Percentiles rank a stretch among this genome's conserved stretches.
Evolutionary conservation across 2,888 invertebrate species (phyloP).

Genomic region (Noctua comes): DNA sequence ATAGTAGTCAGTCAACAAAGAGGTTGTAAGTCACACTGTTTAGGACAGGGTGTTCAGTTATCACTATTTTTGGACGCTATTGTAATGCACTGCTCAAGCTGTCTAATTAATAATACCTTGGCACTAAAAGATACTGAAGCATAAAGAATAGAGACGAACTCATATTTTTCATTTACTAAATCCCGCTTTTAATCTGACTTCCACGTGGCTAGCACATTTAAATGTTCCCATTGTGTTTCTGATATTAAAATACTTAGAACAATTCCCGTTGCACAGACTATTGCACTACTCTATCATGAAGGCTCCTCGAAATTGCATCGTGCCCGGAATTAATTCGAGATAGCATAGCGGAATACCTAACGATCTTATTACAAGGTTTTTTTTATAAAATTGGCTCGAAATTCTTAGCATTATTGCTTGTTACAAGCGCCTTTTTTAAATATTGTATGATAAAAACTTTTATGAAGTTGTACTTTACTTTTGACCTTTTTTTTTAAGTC

Average conservation of each 20-base stretch:
- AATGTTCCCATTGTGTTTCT: conserved; percentile 14
- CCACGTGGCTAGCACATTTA: conserved; percentile 3
- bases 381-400: conserved; percentile 18
- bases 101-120: not conserved
- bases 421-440: not conserved
- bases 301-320: conserved; percentile 57
- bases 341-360: conserved; percentile 53
- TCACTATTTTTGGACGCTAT: not conserved
- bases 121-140: not conserved
- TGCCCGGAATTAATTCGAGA: conserved; percentile 59
- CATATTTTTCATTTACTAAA: not conserved
- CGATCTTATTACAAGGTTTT: conserved; percentile 47
- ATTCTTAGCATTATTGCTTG: conserved; percentile 2
- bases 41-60: not conserved
- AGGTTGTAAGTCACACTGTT: not conserved
- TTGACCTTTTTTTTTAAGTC: no score
- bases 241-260: conserved; percentile 42
- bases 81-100: not conserved
- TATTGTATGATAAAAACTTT: not conserved
- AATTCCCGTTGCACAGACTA: conserved; percentile 29
- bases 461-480: not conserved
- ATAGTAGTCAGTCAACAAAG: not conserved
- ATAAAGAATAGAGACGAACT: not conserved
- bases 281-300: conserved; percentile 51
- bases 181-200: not conserved